Conservation (phyloP, 2,888 invertebrate genomes). For the Hypselothyrea guttata region DNA sequence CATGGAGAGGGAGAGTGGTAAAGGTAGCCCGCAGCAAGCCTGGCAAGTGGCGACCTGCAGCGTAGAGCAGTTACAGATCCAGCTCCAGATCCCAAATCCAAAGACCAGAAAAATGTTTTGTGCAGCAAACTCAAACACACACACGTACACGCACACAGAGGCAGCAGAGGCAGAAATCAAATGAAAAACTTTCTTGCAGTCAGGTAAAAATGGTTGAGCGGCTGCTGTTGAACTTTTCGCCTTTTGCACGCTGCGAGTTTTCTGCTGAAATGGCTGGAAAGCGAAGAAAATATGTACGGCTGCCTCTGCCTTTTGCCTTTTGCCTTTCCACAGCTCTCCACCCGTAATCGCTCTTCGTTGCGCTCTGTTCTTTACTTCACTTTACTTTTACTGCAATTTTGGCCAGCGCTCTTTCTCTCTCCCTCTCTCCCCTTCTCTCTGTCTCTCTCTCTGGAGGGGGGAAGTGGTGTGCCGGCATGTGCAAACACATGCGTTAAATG, state of each 20-base stretch:
- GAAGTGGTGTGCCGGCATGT: no score
- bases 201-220: conserved; percentile 71
- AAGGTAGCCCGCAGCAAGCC: conserved; percentile 31
- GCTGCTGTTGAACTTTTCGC: conserved; percentile 73
- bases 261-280: conserved; percentile 70
- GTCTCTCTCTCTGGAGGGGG: conserved; percentile 1
- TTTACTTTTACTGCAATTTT: conserved; percentile 13
- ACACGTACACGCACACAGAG: conserved; percentile 5
- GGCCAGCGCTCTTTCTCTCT: no score
- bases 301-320: conserved; percentile 12
- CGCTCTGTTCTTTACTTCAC: neutral
- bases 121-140: conserved; percentile 44
- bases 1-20: no score
- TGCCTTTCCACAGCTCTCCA: no score
- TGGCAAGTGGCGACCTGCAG: no score
- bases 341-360: neutral
- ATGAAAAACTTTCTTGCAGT: conserved; percentile 74
- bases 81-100: conserved; percentile 42
- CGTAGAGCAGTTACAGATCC: conserved; percentile 3
- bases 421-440: no score
- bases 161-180: conserved; percentile 69
- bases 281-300: conserved; percentile 36
- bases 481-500: conserved; percentile 74
- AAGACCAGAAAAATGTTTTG: conserved; percentile 73
- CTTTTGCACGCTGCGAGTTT: conserved; percentile 62